phyloP scores from a whole-genome alignment of 2,888 invertebrate species.

The Glaucopsyche alexis region DNA sequence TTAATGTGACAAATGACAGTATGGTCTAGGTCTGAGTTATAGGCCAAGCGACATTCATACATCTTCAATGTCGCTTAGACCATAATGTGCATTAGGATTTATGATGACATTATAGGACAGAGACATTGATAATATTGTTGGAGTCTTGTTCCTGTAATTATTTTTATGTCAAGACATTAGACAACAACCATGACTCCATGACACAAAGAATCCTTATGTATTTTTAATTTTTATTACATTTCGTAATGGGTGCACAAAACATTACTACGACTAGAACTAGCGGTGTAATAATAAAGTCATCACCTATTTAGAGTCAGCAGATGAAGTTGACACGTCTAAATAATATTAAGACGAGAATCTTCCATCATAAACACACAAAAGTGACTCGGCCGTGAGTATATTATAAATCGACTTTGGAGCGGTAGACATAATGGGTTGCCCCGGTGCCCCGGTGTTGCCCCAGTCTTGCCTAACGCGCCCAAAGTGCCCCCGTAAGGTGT shows the following conservation, averaged over 20 bases:
- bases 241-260: no score
- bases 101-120: background rate
- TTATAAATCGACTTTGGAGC: background rate
- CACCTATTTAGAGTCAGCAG: no score
- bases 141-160: background rate
- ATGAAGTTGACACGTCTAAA: background rate
- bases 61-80: background rate
- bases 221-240: no score
- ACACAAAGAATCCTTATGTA: background rate
- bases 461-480: background rate
- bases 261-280: no score
- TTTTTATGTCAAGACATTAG: background rate
- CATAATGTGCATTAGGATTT: background rate
- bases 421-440: background rate
- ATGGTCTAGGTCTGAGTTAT: background rate
- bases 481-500: conserved; percentile 44
- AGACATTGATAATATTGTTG: background rate
- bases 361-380: background rate
- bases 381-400: background rate
- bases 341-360: background rate
- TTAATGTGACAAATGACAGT: background rate
- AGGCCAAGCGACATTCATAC: background rate
- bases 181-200: background rate
- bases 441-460: background rate
- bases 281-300: no score